These are phyloP conservation scores for Limosa lapponica DNA, from an alignment of 2,797 vertebrate genomes.

Conservation along the genomic window DNA sequence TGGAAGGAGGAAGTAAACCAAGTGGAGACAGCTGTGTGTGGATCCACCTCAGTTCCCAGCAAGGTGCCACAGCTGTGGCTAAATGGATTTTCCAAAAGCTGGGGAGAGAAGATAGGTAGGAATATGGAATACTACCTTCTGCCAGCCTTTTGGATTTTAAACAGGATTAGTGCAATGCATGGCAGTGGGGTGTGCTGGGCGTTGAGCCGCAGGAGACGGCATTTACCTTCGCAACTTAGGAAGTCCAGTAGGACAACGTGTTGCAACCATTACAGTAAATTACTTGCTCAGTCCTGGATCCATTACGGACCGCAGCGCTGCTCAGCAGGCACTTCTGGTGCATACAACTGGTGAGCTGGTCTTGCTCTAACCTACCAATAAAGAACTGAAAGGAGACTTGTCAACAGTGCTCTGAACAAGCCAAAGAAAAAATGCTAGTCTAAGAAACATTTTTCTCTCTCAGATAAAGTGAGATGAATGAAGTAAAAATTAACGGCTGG, in stretches of 20 bases:
- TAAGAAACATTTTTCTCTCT: not conserved
- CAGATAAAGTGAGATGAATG: not conserved
- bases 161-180: not conserved
- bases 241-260: rapidly evolving
- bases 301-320: not conserved
- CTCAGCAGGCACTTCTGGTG: not conserved
- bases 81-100: not conserved
- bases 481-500: not conserved
- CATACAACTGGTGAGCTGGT: not conserved
- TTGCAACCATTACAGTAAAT: not conserved
- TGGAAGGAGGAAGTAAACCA: not conserved
- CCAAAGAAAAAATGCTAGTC: not conserved
- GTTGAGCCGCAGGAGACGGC: not conserved
- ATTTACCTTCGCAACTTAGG: not conserved
- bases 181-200: not conserved
- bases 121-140: not conserved
- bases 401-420: not conserved
- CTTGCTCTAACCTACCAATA: not conserved
- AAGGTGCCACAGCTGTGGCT: not conserved
- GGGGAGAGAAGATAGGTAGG: not conserved
- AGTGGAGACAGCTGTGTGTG: rapidly evolving
- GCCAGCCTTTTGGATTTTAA: not conserved
- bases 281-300: not conserved
- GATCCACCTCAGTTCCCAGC: not conserved
- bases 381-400: not conserved